phyloP scores from a whole-genome alignment of 2,113 vertebrate genomes.

The Conger conger region DNA sequence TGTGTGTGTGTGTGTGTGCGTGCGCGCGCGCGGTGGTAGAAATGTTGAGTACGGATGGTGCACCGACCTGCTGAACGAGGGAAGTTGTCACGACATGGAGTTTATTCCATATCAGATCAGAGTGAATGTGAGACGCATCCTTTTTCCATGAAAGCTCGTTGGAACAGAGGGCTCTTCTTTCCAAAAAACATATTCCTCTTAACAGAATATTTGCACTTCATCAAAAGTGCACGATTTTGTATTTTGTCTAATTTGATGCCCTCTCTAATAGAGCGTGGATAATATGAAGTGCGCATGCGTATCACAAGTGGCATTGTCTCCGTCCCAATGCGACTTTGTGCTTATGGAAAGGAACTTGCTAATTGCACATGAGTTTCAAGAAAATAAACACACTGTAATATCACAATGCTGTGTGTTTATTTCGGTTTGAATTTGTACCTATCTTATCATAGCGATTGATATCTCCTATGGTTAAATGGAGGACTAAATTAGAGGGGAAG shows the following conservation, averaged over 20 bases:
- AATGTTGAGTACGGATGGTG: background rate
- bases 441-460: background rate
- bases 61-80: background rate
- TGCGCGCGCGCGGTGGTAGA: background rate
- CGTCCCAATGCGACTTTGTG: background rate
- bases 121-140: background rate
- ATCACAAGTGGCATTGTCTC: background rate
- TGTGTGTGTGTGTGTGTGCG: background rate
- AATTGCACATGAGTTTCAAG: too few relatives aligned
- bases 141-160: constrained; percentile 10
- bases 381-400: background rate
- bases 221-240: constrained; percentile 13
- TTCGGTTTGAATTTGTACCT: background rate
- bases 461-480: background rate
- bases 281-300: background rate
- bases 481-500: background rate
- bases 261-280: background rate
- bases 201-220: constrained; percentile 13
- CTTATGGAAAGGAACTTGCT: background rate
- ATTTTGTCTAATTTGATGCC: constrained; percentile 13
- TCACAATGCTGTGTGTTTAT: background rate
- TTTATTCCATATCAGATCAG: background rate
- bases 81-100: background rate
- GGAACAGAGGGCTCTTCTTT: constrained; percentile 17
- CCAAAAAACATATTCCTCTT: constrained; percentile 8